Evolutionary conservation across 2,888 invertebrate genomes (phyloP).

Genomic region (Limenitis arthemis): DNA sequence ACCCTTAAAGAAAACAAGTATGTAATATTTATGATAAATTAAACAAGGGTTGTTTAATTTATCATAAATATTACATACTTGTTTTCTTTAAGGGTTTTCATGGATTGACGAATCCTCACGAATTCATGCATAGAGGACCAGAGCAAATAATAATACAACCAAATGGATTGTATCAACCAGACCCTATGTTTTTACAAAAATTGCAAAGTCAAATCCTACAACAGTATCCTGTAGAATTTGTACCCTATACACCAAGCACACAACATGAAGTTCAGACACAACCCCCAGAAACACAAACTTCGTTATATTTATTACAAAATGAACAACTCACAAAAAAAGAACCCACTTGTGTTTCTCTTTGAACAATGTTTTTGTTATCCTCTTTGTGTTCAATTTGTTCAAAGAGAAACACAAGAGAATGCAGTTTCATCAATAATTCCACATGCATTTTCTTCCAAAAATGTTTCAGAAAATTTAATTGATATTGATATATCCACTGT

Average conservation of each 20-base stretch:
- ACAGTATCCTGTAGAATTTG: constrained; percentile 56
- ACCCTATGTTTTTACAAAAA: constrained; percentile 61
- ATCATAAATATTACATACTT: not conserved
- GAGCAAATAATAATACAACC: constrained; percentile 54
- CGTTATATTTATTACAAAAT: constrained; percentile 44
- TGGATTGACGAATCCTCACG: constrained; percentile 45
- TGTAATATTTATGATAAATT: not conserved
- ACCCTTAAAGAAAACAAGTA: constrained; percentile 31
- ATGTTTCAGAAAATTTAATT: constrained; percentile 39
- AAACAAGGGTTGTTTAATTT: not conserved
- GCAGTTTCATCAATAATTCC: constrained; percentile 45
- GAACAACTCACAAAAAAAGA: constrained; percentile 43
- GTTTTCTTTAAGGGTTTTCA: constrained; percentile 36
- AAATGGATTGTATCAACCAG: constrained; percentile 65
- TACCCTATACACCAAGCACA: constrained; percentile 52
- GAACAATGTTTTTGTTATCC: no score
- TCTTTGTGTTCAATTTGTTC: no score
- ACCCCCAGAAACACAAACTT: constrained; percentile 28
- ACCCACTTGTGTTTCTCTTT: no score
- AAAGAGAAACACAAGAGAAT: constrained; percentile 54
- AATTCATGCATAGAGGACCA: constrained; percentile 45
- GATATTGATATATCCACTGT: constrained; percentile 34
- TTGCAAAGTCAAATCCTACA: constrained; percentile 54
- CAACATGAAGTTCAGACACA: constrained; percentile 30
- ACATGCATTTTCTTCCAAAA: constrained; percentile 36